Evolutionary conservation across 2,113 vertebrate genomes (phyloP).

Genomic region (Dipodomys merriami): DNA sequence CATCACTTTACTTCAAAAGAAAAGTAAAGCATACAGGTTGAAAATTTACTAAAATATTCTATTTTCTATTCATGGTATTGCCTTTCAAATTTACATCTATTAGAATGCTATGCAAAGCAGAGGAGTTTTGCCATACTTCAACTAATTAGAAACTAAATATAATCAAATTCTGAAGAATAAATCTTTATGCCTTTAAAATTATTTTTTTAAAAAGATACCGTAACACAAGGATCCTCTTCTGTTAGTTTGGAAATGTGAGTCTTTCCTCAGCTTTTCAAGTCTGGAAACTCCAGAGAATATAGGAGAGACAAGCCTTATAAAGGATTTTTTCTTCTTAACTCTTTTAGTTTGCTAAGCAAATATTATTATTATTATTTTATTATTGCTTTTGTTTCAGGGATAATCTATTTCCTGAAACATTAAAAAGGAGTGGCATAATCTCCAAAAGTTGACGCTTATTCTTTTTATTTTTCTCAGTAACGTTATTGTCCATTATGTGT

Average conservation of each 20-base stretch:
- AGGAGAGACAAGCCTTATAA: not conserved
- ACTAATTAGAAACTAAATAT: not conserved
- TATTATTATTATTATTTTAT: conserved; percentile 54
- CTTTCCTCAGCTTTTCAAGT: not conserved
- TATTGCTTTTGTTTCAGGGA: conserved; percentile 38
- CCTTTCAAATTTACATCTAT: conserved; percentile 18
- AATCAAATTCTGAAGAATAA: not conserved
- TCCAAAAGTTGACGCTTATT: conserved; percentile 39
- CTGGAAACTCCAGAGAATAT: not conserved
- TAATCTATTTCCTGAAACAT: conserved; percentile 60
- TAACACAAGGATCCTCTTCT: not conserved
- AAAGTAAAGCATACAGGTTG: not conserved
- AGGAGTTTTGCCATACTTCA: not conserved
- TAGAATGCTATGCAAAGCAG: not conserved
- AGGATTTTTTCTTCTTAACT: not conserved
- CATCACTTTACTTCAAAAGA: conserved; percentile 18
- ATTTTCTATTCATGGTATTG: not conserved
- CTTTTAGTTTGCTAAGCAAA: conserved; percentile 45
- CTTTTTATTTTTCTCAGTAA: conserved; percentile 44
- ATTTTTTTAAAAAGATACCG: not conserved
- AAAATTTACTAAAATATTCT: conserved; percentile 25
- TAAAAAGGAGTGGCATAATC: conserved; percentile 12
- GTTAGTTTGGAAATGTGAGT: not conserved
- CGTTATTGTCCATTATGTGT: conserved; percentile 31
- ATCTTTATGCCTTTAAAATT: conserved; percentile 2